Percentiles rank a stretch among this genome's conserved stretches.
phyloP scores from a whole-genome alignment of 2,797 vertebrate genomes.

The Masticophis lateralis region DNA sequence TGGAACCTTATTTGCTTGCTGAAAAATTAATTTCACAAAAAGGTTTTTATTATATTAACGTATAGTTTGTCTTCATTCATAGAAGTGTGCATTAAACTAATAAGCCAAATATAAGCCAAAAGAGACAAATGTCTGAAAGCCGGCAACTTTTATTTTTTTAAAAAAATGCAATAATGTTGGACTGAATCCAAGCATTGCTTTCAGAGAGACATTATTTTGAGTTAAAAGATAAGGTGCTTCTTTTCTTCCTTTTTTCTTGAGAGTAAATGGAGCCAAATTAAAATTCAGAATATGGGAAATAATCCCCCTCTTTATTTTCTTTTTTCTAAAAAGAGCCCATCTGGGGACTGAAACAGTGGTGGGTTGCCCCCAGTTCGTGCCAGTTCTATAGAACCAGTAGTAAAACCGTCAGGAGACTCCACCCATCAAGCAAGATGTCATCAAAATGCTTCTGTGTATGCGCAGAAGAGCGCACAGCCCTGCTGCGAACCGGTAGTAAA shows the following conservation, averaged over 20 bases:
- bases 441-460: too few relatives aligned
- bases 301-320: background rate
- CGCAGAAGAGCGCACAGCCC: too few relatives aligned
- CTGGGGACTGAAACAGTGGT: background rate
- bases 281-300: background rate
- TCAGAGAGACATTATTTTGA: background rate
- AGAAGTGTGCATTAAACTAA: slow-evolving; percentile 11
- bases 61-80: slow-evolving; percentile 5
- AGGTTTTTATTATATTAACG: background rate
- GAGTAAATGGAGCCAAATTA: background rate
- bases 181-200: background rate
- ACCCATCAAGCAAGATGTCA: too few relatives aligned
- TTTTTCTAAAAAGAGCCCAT: background rate
- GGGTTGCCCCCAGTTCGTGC: too few relatives aligned
- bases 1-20: slow-evolving; percentile 26
- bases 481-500: too few relatives aligned
- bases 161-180: background rate
- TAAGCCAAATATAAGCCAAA: slow-evolving; percentile 10
- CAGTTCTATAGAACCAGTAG: too few relatives aligned
- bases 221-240: background rate
- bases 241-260: background rate
- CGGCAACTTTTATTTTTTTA: background rate
- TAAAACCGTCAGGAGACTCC: too few relatives aligned
- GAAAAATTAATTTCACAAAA: slow-evolving; percentile 17
- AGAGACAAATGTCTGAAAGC: background rate